These are phyloP conservation scores for Todiramphus chloris DNA, from an alignment of 2,113 vertebrate species.

Conservation along the genomic window DNA sequence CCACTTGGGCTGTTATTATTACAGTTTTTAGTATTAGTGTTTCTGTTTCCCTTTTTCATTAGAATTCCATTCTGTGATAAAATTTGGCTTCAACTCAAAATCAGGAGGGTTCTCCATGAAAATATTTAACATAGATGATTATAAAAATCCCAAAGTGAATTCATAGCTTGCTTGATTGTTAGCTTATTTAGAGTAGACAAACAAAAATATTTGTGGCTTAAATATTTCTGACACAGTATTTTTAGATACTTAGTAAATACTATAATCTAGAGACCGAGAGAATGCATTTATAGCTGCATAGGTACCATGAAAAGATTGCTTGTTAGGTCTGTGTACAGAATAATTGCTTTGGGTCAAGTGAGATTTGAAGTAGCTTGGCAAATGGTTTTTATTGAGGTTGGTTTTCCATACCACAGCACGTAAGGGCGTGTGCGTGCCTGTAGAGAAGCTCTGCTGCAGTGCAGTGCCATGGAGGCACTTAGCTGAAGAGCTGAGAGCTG, in stretches of 20 bases:
- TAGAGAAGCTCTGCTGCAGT: not conserved
- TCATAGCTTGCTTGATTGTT: not conserved
- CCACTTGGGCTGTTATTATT: not conserved
- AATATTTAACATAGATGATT: not conserved
- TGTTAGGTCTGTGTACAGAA: not conserved
- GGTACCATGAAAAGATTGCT: not conserved
- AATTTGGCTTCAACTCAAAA: not conserved
- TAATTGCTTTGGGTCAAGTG: not conserved
- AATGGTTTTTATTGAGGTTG: not conserved
- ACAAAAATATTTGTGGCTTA: not conserved
- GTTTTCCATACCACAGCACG: not conserved
- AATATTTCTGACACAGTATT: not conserved
- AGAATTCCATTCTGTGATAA: not conserved
- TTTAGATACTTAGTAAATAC: not conserved
- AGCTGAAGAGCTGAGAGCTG: not conserved
- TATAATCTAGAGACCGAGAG: not conserved
- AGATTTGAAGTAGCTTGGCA: not conserved
- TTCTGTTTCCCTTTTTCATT: not conserved
- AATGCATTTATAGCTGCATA: not conserved
- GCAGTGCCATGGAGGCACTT: not conserved
- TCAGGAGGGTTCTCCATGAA: not conserved
- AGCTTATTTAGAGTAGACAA: not conserved
- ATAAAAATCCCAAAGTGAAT: not conserved
- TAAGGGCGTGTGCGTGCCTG: rapidly evolving
- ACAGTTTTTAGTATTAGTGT: not conserved